Percentiles rank a stretch among this genome's conserved stretches.
phyloP scores from a whole-genome alignment of 2,113 vertebrate genomes.

The Oryzias woworae region DNA sequence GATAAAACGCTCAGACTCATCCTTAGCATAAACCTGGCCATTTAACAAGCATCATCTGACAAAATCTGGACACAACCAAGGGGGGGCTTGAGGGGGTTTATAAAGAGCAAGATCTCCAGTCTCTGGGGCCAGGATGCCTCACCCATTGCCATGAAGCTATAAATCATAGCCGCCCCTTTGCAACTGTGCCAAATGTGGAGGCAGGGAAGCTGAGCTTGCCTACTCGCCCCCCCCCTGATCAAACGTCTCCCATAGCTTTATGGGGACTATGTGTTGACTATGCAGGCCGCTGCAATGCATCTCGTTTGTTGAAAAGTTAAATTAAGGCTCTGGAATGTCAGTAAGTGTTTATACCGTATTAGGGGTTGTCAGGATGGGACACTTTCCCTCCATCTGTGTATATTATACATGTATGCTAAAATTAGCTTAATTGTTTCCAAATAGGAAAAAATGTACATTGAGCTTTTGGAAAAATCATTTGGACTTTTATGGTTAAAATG shows the following conservation, averaged over 20 bases:
- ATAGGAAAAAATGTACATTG: too few species aligned
- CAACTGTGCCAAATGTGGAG: constrained; percentile 63
- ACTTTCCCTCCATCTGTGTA: background rate
- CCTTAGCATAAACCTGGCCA: constrained; percentile 30
- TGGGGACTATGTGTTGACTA: constrained; percentile 40
- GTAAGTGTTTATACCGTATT: constrained; percentile 42
- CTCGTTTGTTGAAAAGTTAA: constrained; percentile 63
- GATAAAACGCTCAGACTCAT: constrained; percentile 47
- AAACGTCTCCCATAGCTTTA: constrained; percentile 21
- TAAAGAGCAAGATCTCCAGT: constrained; percentile 32
- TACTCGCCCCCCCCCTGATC: constrained; percentile 28
- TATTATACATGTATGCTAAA: background rate
- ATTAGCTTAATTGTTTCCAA: too few species aligned
- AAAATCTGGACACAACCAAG: constrained; percentile 39
- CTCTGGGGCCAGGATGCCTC: constrained; percentile 34
- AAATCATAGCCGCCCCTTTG: constrained; percentile 58
- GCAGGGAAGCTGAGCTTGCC: constrained; percentile 48
- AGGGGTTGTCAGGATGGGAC: constrained; percentile 15
- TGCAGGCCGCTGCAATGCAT: constrained; percentile 33
- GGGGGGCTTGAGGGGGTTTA: constrained; percentile 12
- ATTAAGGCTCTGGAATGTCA: constrained; percentile 56
- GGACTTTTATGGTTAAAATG: too few species aligned
- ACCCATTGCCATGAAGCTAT: constrained; percentile 31
- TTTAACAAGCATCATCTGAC: constrained; percentile 51
- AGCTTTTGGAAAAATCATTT: too few species aligned